phyloP scores from a whole-genome alignment of 2,888 invertebrate genomes.

The Phytoseiulus persimilis region DNA sequence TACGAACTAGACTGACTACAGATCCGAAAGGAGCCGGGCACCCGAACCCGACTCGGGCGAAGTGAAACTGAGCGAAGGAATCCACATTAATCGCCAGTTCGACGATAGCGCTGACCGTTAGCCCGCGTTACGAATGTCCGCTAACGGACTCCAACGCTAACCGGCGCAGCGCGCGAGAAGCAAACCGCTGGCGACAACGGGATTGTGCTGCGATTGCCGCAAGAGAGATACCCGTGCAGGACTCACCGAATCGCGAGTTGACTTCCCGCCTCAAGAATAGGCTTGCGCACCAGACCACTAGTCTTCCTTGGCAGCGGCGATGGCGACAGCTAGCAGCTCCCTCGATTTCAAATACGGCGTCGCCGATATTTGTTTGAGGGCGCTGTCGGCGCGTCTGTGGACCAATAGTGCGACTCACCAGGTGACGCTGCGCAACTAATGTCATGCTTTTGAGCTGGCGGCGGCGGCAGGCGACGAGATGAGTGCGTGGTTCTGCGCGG shows the following conservation, averaged over 20 bases:
- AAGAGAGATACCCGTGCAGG: neutral
- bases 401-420: conserved; percentile 15
- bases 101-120: neutral
- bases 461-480: neutral
- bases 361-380: conserved; percentile 37
- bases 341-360: conserved; percentile 30
- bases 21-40: too few species aligned
- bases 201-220: too few species aligned
- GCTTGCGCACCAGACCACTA: neutral
- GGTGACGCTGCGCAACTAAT: conserved; percentile 14
- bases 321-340: conserved; percentile 17
- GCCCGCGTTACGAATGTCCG: neutral
- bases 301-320: neutral
- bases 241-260: neutral
- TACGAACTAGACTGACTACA: too few species aligned
- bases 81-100: neutral
- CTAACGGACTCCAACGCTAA: neutral
- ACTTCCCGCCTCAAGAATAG: neutral
- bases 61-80: neutral
- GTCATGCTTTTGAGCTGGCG: neutral
- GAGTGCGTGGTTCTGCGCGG: neutral
- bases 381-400: neutral
- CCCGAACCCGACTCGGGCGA: too few species aligned
- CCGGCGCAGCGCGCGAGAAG: neutral
- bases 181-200: neutral